Evolutionary conservation across 2,888 invertebrate species (phyloP).

Genomic region (Drosophila heteroneura): DNA sequence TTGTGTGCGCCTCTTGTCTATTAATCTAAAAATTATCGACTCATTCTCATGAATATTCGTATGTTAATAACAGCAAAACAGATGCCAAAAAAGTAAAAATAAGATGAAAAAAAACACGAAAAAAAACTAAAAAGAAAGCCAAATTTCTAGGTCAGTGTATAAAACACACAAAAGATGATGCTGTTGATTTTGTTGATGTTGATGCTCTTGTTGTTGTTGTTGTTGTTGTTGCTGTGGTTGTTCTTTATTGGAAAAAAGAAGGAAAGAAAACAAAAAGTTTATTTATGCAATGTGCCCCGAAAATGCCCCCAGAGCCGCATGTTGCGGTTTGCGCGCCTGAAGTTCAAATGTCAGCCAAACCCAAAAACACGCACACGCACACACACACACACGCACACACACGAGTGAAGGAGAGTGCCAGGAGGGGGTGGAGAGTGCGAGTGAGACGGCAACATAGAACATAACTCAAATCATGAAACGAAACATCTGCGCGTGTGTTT

Average conservation of each 20-base stretch:
- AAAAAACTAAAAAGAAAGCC: conserved; percentile 55
- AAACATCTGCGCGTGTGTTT: conserved; percentile 66
- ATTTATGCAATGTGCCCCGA: conserved; percentile 67
- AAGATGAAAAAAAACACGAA: conserved; percentile 32
- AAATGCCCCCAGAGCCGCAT: conserved; percentile 30
- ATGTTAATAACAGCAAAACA: conserved; percentile 23
- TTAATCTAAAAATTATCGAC: neutral
- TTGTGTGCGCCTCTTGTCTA: neutral
- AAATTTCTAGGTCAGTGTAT: conserved; percentile 71
- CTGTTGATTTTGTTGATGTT: conserved; percentile 18
- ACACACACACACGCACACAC: neutral
- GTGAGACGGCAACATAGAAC: conserved; percentile 34
- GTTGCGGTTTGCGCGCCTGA: conserved; percentile 68
- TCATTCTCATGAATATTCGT: neutral
- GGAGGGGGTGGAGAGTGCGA: conserved; percentile 11
- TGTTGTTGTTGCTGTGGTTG: conserved; percentile 22
- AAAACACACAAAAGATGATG: conserved; percentile 27
- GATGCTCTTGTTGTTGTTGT: conserved; percentile 17
- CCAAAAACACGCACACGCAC: neutral
- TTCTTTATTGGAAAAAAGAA: conserved; percentile 22
- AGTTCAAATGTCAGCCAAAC: conserved; percentile 72
- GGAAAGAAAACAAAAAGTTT: conserved; percentile 43
- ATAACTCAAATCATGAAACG: conserved; percentile 67
- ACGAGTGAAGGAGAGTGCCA: conserved; percentile 8
- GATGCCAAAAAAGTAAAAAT: conserved; percentile 16